Conservation (phyloP, 1,140 invertebrate genomes). For the Brachionus manjavacas region DNA sequence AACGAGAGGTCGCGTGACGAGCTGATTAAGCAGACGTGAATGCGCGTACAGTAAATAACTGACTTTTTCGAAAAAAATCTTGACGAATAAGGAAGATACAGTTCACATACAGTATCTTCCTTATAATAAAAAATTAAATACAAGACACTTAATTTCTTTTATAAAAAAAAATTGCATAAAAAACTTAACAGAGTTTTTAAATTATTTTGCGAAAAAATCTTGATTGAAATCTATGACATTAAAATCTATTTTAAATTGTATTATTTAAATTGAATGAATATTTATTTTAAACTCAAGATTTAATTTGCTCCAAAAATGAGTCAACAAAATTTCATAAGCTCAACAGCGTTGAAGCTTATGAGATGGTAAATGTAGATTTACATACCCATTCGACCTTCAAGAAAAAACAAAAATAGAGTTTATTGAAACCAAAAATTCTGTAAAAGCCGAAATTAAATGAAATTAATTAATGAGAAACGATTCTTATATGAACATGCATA, state of each 20-base stretch:
- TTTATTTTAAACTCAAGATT: neutral
- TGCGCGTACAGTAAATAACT: neutral
- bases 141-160: neutral
- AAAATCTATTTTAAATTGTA: neutral
- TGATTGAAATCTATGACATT: neutral
- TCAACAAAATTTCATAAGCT: neutral
- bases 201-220: neutral
- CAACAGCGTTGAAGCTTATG: neutral
- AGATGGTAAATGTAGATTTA: neutral
- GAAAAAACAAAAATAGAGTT: neutral
- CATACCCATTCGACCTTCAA: neutral
- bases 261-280: neutral
- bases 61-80: constrained; percentile 15
- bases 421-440: neutral
- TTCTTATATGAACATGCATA: neutral
- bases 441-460: neutral
- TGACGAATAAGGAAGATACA: neutral
- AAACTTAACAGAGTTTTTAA: neutral
- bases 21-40: neutral
- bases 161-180: neutral
- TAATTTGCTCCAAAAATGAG: neutral
- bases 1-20: neutral
- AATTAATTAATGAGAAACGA: neutral
- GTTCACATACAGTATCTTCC: neutral
- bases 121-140: neutral